These are phyloP conservation scores for Pomatorhinus ruficollis DNA, from an alignment of 2,113 vertebrate species.

Conservation along the genomic window DNA sequence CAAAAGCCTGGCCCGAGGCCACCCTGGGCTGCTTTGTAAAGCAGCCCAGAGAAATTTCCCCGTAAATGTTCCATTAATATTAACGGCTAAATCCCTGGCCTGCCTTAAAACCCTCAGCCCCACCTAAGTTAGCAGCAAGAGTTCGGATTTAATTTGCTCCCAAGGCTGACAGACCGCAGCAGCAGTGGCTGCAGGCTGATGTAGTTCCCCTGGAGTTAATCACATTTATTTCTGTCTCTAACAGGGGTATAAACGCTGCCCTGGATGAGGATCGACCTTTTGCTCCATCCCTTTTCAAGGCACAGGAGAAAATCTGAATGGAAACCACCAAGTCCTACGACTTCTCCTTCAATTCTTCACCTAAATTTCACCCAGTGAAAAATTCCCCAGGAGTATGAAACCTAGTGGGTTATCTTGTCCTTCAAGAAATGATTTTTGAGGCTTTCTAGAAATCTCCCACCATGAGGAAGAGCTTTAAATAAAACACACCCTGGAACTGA, in stretches of 20 bases:
- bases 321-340: background rate
- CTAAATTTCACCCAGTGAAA: background rate
- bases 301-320: background rate
- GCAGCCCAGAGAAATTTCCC: background rate
- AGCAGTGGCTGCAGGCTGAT: background rate
- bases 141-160: background rate
- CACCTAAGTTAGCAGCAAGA: background rate
- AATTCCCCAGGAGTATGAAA: background rate
- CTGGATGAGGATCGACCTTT: background rate
- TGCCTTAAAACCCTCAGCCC: background rate
- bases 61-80: background rate
- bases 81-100: background rate
- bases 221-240: background rate
- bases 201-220: background rate
- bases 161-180: background rate
- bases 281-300: background rate
- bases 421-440: background rate
- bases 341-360: background rate
- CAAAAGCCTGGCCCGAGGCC: conserved; percentile 6
- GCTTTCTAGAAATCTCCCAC: background rate
- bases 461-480: background rate
- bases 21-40: background rate
- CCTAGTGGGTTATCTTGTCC: background rate
- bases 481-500: background rate
- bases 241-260: background rate